Evolutionary conservation across 2,888 invertebrate species (phyloP).

Genomic region (Lithodes maja): DNA sequence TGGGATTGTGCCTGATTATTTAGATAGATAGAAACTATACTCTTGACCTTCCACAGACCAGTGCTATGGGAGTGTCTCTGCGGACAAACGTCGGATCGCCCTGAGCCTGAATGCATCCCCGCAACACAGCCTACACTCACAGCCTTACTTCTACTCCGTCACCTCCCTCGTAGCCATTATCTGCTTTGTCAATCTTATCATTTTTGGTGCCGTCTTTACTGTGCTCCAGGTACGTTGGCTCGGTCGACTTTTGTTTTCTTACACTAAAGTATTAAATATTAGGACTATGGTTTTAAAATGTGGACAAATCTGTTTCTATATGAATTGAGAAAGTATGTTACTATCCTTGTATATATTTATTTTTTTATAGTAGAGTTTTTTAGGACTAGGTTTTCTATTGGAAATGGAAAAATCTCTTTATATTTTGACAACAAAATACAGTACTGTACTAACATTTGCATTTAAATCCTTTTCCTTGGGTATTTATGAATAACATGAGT

Average conservation of each 20-base stretch:
- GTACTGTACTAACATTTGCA: background rate
- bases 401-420: background rate
- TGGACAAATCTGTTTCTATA: no score
- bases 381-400: background rate
- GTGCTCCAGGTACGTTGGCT: slow-evolving; percentile 57
- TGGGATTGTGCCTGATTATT: no score
- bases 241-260: background rate
- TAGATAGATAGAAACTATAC: no score
- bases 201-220: slow-evolving; percentile 66
- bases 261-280: no score
- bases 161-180: slow-evolving; percentile 53
- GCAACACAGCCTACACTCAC: slow-evolving; percentile 4
- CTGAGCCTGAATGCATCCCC: slow-evolving; percentile 50
- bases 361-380: no score
- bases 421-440: background rate
- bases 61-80: slow-evolving; percentile 62
- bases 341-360: no score
- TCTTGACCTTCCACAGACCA: slow-evolving; percentile 38
- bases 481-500: background rate
- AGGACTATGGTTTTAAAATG: no score
- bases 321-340: no score
- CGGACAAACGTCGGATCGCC: slow-evolving; percentile 66
- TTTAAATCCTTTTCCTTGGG: background rate
- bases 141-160: slow-evolving; percentile 50
- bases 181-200: slow-evolving; percentile 55